phyloP scores from a whole-genome alignment of 2,797 vertebrate genomes.

The Xyrichtys novacula region DNA sequence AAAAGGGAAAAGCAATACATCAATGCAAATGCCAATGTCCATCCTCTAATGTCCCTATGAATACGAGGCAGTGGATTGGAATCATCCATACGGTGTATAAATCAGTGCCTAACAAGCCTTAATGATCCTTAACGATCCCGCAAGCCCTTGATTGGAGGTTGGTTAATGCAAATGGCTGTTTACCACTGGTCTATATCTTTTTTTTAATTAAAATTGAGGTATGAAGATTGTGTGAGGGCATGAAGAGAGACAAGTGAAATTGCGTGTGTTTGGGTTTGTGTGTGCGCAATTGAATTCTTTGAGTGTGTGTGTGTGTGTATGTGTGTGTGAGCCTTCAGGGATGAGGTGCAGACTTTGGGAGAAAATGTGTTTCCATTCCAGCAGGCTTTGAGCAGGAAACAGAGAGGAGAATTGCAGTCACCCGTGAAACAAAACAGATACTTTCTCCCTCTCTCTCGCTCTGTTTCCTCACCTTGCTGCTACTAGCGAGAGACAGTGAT shows the following conservation, averaged over 20 bases:
- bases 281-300: not conserved
- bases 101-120: constrained; percentile 64
- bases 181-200: constrained; percentile 52
- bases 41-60: constrained; percentile 56
- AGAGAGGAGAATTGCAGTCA: constrained; percentile 60
- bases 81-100: constrained; percentile 58
- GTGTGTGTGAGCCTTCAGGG: constrained; percentile 43
- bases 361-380: constrained; percentile 72
- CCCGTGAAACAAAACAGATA: constrained; percentile 61
- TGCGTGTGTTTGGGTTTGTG: not conserved
- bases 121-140: constrained; percentile 58
- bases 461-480: constrained; percentile 10
- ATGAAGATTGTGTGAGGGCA: constrained; percentile 4
- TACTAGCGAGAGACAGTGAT: constrained; percentile 49
- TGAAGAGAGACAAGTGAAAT: not conserved
- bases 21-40: constrained; percentile 64
- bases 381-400: constrained; percentile 62
- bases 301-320: not conserved
- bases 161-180: constrained; percentile 66
- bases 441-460: constrained; percentile 4
- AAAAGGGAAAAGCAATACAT: constrained; percentile 26
- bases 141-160: constrained; percentile 67
- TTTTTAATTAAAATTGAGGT: constrained; percentile 25
- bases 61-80: constrained; percentile 47
- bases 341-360: constrained; percentile 49